phyloP scores from a whole-genome alignment of 2,797 vertebrate genomes.

The Poecile montanus region DNA sequence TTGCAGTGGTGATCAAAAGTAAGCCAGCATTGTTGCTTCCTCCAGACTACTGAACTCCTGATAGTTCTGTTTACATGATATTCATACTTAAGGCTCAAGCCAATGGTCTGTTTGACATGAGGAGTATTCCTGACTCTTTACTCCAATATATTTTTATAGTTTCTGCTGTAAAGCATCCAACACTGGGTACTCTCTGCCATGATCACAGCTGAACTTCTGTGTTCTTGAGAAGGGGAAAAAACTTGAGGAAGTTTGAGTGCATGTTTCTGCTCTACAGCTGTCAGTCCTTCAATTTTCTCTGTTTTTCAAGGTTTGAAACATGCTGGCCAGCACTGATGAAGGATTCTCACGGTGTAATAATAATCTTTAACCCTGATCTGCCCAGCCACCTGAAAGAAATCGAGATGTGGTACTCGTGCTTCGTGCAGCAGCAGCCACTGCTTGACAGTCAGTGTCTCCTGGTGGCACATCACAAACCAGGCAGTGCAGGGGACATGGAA shows the following conservation, averaged over 20 bases:
- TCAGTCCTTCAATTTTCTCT: neutral
- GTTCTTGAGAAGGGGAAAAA: neutral
- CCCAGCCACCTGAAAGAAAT: conserved; percentile 92
- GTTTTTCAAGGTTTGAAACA: conserved; percentile 87
- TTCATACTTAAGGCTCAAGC: neutral
- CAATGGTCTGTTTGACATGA: neutral
- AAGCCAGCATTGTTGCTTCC: conserved; percentile 20
- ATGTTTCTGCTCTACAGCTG: neutral
- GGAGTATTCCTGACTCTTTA: neutral
- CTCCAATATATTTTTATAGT: neutral
- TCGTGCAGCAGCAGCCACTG: conserved; percentile 87
- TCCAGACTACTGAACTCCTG: neutral
- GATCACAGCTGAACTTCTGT: neutral
- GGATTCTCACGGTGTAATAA: conserved; percentile 88
- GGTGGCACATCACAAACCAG: conserved; percentile 94
- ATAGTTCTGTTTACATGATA: neutral
- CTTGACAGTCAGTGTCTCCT: conserved; percentile 90
- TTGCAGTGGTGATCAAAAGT: conserved; percentile 93
- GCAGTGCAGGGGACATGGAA: conserved; percentile 71
- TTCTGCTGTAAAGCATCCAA: neutral
- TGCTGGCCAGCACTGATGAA: conserved; percentile 97
- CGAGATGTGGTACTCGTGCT: conserved; percentile 90
- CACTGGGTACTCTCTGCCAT: neutral
- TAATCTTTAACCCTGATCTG: conserved; percentile 90
- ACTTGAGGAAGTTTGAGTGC: neutral